Percentiles rank a stretch among this genome's conserved stretches.
phyloP scores from a whole-genome alignment of 2,888 invertebrate genomes.

The Drosophila austrosaltans region DNA sequence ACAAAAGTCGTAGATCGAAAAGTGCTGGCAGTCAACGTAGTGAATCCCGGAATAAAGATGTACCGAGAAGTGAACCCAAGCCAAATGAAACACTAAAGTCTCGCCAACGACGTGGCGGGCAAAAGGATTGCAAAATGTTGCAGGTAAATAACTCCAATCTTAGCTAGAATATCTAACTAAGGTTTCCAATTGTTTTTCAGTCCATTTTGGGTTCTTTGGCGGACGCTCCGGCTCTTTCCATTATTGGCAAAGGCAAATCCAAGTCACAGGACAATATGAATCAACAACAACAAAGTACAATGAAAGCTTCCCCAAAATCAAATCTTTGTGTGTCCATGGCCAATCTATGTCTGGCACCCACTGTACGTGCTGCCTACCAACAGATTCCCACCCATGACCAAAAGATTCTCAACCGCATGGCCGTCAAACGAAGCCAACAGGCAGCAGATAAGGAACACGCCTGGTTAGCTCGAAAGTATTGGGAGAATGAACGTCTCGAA shows the following conservation, averaged over 20 bases:
- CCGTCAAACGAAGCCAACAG: constrained; percentile 80
- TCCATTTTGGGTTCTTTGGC: constrained; percentile 37
- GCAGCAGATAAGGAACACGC: constrained; percentile 80
- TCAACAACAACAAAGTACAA: constrained; percentile 4
- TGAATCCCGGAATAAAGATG: constrained; percentile 40
- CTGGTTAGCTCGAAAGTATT: constrained; percentile 82
- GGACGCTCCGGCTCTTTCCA: constrained; percentile 47
- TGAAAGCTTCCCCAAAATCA: constrained; percentile 17
- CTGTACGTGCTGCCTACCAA: constrained; percentile 77
- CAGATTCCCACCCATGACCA: constrained; percentile 82
- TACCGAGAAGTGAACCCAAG: constrained; percentile 13
- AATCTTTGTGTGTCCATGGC: constrained; percentile 80
- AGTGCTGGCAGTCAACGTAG: constrained; percentile 73
- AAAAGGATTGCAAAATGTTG: constrained; percentile 79
- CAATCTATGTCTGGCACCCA: constrained; percentile 80
- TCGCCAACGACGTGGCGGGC: constrained; percentile 33
- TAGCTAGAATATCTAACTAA: not conserved
- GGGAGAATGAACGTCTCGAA: constrained; percentile 83
- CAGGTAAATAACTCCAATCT: constrained; percentile 52
- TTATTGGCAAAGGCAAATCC: constrained; percentile 58
- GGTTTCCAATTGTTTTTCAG: constrained; percentile 30
- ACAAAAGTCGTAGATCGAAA: constrained; percentile 72
- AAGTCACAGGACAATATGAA: constrained; percentile 60
- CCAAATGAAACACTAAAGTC: constrained; percentile 16
- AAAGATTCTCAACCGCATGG: constrained; percentile 83